phyloP scores from a whole-genome alignment of 2,888 invertebrate genomes.

The Actias luna region DNA sequence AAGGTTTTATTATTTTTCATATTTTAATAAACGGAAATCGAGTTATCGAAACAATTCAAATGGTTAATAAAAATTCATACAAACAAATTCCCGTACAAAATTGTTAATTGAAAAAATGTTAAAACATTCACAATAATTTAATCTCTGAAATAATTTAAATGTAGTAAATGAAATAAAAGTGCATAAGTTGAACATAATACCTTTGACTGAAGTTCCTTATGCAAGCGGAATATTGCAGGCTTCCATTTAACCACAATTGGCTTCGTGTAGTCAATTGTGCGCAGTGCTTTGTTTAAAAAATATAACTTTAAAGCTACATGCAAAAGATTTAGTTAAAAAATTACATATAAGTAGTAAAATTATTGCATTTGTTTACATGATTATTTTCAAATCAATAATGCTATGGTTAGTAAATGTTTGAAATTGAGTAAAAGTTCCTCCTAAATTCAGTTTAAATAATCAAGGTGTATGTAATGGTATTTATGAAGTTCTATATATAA shows the following conservation, averaged over 20 bases:
- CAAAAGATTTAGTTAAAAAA: background rate
- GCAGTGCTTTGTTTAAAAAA: slow-evolving; percentile 13
- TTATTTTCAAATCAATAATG: background rate
- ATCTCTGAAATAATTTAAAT: background rate
- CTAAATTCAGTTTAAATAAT: too few relatives aligned
- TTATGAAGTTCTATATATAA: background rate
- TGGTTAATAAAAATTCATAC: too few relatives aligned
- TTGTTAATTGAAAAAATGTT: background rate
- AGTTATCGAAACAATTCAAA: too few relatives aligned
- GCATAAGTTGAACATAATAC: slow-evolving; percentile 3
- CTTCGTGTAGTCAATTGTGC: slow-evolving; percentile 28
- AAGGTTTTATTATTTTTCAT: too few relatives aligned
- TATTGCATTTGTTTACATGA: background rate
- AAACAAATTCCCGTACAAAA: too few relatives aligned
- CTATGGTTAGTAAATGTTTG: too few relatives aligned
- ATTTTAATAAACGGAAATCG: too few relatives aligned
- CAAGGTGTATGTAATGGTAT: background rate
- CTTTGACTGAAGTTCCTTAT: slow-evolving; percentile 33
- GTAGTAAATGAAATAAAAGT: background rate
- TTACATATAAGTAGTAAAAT: background rate
- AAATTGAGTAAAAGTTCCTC: too few relatives aligned
- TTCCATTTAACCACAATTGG: slow-evolving; percentile 33
- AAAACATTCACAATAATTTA: background rate
- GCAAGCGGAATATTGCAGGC: slow-evolving; percentile 24
- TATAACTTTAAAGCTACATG: background rate